Evolutionary conservation across 2,797 vertebrate genomes (phyloP), one percentile per base, ranked within the genome.

Genomic region (Ctenopoma kingsleyae): DNA sequence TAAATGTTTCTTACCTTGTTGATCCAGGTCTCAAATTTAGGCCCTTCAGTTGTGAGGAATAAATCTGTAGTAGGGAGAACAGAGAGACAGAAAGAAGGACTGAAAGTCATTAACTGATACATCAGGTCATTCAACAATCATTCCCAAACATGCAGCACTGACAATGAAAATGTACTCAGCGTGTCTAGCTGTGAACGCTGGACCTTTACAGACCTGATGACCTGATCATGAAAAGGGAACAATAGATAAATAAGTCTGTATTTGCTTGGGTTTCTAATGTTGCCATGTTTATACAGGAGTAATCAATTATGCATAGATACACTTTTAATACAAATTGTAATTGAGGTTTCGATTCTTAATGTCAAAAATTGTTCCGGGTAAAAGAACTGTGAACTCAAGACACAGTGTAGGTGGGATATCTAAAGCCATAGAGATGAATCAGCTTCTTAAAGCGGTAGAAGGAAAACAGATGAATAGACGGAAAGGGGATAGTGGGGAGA

Each of bases 1-100:
- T 8, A 38, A 63, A 35, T 7, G 5, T 5, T 66, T 76, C 85
- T 94, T 95, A 97, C 97, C 96, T 94, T 88, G 87, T 94, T 97
- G 81, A 95, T 74, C 96, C 96, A 97, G 0, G 92, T 96, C 87
- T 97, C 95, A 90, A 97, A 98, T 38, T 8, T 8, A 0, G 83
- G 66, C 7, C 52, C 71, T n/a, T 80, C 32, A 0, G 93, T 95
- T 7, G 96, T 98, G 62, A 98, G 95, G 87, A 97, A 97, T 66
- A 98, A 92, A 95, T 98, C 97, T 98, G 83, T 0, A 78, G 81
- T 13, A 22, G 60, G 52, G 1, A 74, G 13, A n/a, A 73, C 44
- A 85, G 69, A 82, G 57, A 32, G 16, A 70, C 8, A 46, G 54
- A 47, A n/a, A 43, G 23, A 11, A 4, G 44, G 15, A 17, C 1